Conservation (phyloP, 2,888 invertebrate species). For the Macrosiphum euphorbiae region DNA sequence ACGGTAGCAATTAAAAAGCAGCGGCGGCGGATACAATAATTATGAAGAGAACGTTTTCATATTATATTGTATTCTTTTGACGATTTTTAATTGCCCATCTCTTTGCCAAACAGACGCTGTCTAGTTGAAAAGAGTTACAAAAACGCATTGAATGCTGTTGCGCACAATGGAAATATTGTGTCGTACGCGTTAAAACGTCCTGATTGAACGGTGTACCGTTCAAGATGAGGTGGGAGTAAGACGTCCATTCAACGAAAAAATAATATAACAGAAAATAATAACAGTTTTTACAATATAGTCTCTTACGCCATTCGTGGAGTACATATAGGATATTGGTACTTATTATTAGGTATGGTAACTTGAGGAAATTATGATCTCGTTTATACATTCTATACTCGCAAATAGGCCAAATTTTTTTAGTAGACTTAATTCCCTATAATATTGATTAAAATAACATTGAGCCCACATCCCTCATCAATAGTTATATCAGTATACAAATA, state of each 20-base stretch:
- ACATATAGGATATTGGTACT: background rate
- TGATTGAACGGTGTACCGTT: background rate
- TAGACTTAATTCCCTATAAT: background rate
- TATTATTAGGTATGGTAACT: background rate
- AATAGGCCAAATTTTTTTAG: background rate
- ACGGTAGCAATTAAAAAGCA: slow-evolving; percentile 27
- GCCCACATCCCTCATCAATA: background rate
- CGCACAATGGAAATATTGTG: slow-evolving; percentile 16
- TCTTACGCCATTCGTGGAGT: background rate
- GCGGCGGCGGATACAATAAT: slow-evolving; percentile 4
- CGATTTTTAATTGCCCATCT: slow-evolving; percentile 25
- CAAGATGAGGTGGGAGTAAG: background rate
- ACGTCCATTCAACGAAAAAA: background rate
- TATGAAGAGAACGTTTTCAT: slow-evolving; percentile 8
- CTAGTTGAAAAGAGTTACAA: background rate
- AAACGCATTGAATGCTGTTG: slow-evolving; percentile 1
- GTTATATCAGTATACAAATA: background rate
- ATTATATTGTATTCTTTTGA: slow-evolving; percentile 9
- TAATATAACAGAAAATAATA: background rate
- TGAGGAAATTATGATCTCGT: background rate
- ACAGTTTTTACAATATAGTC: background rate
- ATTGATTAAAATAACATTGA: background rate
- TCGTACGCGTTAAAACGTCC: slow-evolving; percentile 46
- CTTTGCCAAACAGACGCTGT: background rate
- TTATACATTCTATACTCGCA: background rate